These are phyloP conservation scores for Vireo griseus DNA, from an alignment of 2,797 vertebrate species.

Conservation along the genomic window DNA sequence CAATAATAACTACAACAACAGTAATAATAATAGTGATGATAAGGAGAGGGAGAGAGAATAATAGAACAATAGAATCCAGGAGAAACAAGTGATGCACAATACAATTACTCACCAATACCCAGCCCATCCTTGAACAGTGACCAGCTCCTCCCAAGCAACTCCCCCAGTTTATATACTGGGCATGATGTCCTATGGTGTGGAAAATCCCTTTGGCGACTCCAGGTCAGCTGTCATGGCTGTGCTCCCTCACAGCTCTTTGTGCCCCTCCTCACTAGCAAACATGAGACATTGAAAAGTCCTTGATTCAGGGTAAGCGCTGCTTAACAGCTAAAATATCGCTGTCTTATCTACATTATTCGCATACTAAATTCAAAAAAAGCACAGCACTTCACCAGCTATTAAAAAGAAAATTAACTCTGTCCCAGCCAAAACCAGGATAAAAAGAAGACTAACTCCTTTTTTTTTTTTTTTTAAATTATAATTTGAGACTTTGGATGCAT, in stretches of 20 bases:
- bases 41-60: background rate
- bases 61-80: background rate
- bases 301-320: background rate
- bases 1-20: background rate
- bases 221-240: background rate
- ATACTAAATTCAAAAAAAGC: background rate
- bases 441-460: background rate
- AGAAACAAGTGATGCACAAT: background rate
- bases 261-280: background rate
- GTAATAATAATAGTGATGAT: rapidly evolving
- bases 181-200: background rate
- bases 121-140: background rate
- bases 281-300: background rate
- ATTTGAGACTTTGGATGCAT: background rate
- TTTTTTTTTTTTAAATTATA: background rate
- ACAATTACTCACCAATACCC: background rate
- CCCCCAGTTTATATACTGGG: too few relatives aligned
- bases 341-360: background rate
- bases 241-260: background rate
- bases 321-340: background rate
- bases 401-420: background rate
- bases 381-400: background rate
- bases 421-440: background rate
- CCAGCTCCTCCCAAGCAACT: background rate
- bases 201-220: background rate